A percentile compares a stretch with the other conserved stretches of the same genome.
Conservation (phyloP, 2,797 vertebrate genomes). For the Clamator glandarius region DNA sequence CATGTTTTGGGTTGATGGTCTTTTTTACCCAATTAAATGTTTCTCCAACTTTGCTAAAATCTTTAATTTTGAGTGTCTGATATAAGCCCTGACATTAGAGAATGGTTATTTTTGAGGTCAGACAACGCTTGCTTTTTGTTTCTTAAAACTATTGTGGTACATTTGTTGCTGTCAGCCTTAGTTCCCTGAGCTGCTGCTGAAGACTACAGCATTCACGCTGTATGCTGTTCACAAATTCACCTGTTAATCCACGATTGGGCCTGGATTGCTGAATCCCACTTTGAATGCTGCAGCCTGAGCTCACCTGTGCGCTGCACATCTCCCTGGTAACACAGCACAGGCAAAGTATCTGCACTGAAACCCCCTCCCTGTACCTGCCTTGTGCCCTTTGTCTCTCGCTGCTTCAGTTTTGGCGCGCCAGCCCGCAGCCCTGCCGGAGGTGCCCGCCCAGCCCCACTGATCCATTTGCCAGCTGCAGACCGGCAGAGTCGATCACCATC, state of each 20-base stretch:
- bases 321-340: background rate
- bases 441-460: background rate
- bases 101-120: background rate
- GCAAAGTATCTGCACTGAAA: too few relatives aligned
- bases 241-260: background rate
- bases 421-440: background rate
- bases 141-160: background rate
- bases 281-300: background rate
- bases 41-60: background rate
- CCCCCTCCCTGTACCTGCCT: background rate
- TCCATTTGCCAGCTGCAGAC: background rate
- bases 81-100: background rate
- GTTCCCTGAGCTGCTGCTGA: background rate
- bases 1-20: background rate
- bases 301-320: background rate
- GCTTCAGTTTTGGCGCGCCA: background rate
- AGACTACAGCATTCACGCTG: background rate
- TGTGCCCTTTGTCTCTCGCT: background rate
- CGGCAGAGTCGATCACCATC: accelerated
- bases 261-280: background rate
- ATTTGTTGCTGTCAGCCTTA: background rate
- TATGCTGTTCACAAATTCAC: background rate
- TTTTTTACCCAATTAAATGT: background rate
- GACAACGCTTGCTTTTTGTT: background rate
- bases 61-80: background rate